Evolutionary conservation across 1,140 invertebrate genomes (phyloP).

Genomic region (Drosophila busckii): DNA sequence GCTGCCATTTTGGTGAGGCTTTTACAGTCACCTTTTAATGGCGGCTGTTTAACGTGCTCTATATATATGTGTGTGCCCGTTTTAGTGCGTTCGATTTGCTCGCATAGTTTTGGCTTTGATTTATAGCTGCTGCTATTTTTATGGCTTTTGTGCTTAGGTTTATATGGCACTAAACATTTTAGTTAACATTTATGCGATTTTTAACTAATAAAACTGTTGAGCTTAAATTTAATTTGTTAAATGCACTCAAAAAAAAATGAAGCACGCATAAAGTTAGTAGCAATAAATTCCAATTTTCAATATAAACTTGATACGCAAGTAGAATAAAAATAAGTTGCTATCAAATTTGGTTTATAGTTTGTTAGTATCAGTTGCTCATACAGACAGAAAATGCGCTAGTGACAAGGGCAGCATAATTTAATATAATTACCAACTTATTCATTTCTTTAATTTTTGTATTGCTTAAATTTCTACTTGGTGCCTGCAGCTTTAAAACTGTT

Average conservation of each 20-base stretch:
- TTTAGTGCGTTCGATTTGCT: constrained; percentile 27
- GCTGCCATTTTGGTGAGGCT: constrained; percentile 35
- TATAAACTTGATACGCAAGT: constrained; percentile 2
- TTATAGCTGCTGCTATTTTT: constrained; percentile 37
- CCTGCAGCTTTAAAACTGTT: not conserved
- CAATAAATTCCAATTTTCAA: too few species aligned
- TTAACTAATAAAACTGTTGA: not conserved
- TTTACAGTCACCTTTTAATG: constrained; percentile 49
- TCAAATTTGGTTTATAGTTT: too few species aligned
- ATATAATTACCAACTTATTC: too few species aligned
- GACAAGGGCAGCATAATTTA: too few species aligned
- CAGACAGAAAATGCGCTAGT: too few species aligned
- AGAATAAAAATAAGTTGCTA: not conserved
- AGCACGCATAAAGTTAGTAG: too few species aligned
- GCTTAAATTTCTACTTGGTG: too few species aligned
- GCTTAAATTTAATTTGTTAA: not conserved
- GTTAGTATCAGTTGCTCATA: too few species aligned
- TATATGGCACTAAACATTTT: constrained; percentile 2
- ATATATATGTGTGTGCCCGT: not conserved
- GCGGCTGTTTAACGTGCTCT: constrained; percentile 40
- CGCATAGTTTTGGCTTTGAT: constrained; percentile 45
- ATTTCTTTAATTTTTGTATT: too few species aligned
- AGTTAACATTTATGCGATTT: not conserved
- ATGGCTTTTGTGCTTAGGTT: constrained; percentile 15
- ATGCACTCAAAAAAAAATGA: too few species aligned